Base-by-base conservation (phyloP, 2,797 vertebrate genomes). In the Gallinago solitaria region DNA sequence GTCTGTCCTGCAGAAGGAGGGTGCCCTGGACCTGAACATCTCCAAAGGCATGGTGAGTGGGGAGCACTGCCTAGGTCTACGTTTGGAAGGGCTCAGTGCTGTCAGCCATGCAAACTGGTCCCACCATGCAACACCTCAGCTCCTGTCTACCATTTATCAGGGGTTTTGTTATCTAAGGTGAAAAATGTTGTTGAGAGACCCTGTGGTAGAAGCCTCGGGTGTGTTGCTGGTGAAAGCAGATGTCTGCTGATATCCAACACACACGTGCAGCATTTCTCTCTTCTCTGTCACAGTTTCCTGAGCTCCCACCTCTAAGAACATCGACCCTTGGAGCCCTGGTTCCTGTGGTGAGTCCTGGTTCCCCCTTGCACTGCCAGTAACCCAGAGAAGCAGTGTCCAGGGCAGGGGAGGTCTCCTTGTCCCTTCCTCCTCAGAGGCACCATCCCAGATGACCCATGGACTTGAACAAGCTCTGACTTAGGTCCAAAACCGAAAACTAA, bases 301-400 rank as follows among this genome's bases (percentile, higher is more conserved):
- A 98, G n/a, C 96, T 98, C 39, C 97, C 97, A 15, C 98, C 97
- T 0, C 95, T 98, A 8, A 98, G 97, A 4, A 98, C 98, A 0
- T 51, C 74, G 4, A 97, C 95, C 1, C 91, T 98, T 16, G 97
- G 97, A 50, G 97, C 97, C 45, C 84, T 97, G 79, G 96, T 97
- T 76, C 98, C 98, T 18, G 91, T 43, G 91, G 98, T 98, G 91
- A 13, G 97, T 76, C 53, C 79, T 17, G 9, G 13, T 20, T 19
- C 20, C 39, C 19, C 28, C 25, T 37, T 2, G 4, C 8, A 3
- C 61, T 21, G 32, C 90, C 25, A 8, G 8, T 17, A 24, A 39
- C 19, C 24, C 1, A n/a, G 37, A 23, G 67, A 6, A 28, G 19
- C 21, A 33, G 16, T 2, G 0, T 4, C 21, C 1, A 1, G 7